Conservation (phyloP, 2,888 invertebrate species). For the Drosophila eohydei region DNA sequence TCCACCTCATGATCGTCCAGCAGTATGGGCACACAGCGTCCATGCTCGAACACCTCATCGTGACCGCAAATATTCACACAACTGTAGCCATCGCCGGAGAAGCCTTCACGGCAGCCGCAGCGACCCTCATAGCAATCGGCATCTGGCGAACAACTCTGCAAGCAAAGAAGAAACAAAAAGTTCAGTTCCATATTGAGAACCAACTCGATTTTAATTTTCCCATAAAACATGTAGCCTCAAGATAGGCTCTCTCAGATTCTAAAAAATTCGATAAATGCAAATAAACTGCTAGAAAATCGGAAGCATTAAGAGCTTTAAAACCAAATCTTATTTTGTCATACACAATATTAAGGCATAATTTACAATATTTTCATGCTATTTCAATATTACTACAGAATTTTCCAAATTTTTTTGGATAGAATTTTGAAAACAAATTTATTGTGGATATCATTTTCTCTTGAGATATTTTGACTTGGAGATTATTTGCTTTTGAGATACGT, state of each 20-base stretch:
- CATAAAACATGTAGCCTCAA: not conserved
- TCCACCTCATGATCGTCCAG: slow-evolving; percentile 78
- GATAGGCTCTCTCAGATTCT: not conserved
- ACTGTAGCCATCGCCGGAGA: slow-evolving; percentile 89
- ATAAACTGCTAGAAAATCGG: not conserved
- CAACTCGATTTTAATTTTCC: not conserved
- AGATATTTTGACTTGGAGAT: too few relatives aligned
- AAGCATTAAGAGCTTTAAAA: not conserved
- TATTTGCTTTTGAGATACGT: too few relatives aligned
- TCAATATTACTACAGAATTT: not conserved
- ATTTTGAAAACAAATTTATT: too few relatives aligned
- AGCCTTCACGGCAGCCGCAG: slow-evolving; percentile 89
- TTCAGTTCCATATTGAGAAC: not conserved
- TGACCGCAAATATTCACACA: slow-evolving; percentile 79
- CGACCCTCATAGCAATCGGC: slow-evolving; percentile 93
- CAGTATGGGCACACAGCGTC: slow-evolving; percentile 75
- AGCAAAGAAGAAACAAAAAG: not conserved
- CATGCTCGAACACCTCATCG: slow-evolving; percentile 82
- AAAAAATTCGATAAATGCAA: not conserved
- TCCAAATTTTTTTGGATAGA: not conserved
- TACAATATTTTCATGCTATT: not conserved
- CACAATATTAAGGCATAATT: not conserved
- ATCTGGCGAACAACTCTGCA: slow-evolving; percentile 86
- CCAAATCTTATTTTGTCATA: not conserved
- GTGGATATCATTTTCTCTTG: too few relatives aligned